Conservation (phyloP, 1,140 invertebrate genomes). For the Lasioglossum baleicum region DNA sequence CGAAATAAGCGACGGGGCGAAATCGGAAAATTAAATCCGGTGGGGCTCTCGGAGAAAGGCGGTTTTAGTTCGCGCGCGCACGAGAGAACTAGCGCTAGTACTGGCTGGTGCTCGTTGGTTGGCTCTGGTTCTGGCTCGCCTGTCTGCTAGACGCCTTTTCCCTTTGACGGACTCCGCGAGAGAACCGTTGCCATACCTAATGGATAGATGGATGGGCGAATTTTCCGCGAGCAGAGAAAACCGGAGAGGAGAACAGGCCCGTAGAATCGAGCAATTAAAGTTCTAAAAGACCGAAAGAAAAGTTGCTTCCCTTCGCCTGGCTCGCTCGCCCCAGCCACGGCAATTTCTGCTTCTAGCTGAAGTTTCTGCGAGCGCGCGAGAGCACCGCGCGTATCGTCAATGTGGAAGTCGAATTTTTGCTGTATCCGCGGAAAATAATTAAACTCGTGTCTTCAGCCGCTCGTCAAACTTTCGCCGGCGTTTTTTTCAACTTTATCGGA, state of each 20-base stretch:
- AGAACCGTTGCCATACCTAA: not conserved
- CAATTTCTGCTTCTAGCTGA: not conserved
- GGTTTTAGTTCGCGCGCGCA: no score
- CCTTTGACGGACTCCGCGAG: constrained; percentile 9
- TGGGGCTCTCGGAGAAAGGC: no score
- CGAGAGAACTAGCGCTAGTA: no score
- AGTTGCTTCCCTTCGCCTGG: constrained; percentile 22
- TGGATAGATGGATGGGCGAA: constrained; percentile 5
- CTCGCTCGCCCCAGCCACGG: not conserved
- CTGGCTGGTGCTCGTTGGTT: no score
- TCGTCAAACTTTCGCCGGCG: constrained; percentile 5
- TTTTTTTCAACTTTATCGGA: constrained; percentile 13
- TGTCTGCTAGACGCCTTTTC: not conserved
- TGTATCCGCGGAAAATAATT: constrained; percentile 31
- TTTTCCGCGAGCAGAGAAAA: constrained; percentile 11
- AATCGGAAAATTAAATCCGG: constrained; percentile 47
- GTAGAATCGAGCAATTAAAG: constrained; percentile 35
- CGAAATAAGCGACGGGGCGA: constrained; percentile 20
- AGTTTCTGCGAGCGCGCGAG: not conserved
- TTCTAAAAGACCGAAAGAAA: constrained; percentile 35
- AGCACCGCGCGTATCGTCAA: not conserved
- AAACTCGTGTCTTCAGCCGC: constrained; percentile 19
- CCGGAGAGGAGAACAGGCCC: not conserved
- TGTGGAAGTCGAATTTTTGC: constrained; percentile 26
- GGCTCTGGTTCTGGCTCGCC: no score